phyloP scores from a whole-genome alignment of 2,888 invertebrate species.

The Linhomoeus sp. region DNA sequence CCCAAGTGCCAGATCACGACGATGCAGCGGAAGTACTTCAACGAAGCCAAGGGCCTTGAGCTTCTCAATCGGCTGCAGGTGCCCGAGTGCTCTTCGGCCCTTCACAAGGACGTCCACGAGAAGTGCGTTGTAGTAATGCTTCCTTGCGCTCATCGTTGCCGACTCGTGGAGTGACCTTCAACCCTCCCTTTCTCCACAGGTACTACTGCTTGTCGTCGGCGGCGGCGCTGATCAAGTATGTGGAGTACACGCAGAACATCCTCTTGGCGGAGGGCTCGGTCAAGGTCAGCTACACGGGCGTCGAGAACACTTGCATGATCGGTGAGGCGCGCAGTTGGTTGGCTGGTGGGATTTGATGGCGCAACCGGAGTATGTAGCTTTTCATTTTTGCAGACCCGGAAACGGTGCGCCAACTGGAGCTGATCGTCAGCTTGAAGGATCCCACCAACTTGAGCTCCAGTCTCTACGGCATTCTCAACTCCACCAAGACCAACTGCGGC shows the following conservation, averaged over 20 bases:
- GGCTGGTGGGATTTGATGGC: too few species aligned
- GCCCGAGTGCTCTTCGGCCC: conserved; percentile 40
- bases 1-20: conserved; percentile 43
- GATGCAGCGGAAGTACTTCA: conserved; percentile 56
- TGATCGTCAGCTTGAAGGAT: conserved; percentile 30
- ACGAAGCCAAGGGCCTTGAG: conserved; percentile 50
- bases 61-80: conserved; percentile 50
- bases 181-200: conserved; percentile 32
- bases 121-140: conserved; percentile 6
- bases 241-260: conserved; percentile 55
- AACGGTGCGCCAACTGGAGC: conserved; percentile 51
- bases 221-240: conserved; percentile 62
- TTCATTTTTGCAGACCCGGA: conserved; percentile 53
- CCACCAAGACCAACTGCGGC: conserved; percentile 52
- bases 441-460: conserved; percentile 33
- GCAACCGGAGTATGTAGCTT: too few species aligned
- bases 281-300: conserved; percentile 57
- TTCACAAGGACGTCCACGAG: conserved; percentile 30
- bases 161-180: too few species aligned
- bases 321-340: too few species aligned
- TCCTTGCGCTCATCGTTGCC: too few species aligned
- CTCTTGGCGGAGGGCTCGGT: conserved; percentile 53
- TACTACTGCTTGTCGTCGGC: conserved; percentile 65
- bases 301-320: conserved; percentile 58
- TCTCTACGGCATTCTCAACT: conserved; percentile 46